phyloP scores from a whole-genome alignment of 2,797 vertebrate genomes.

The Rhinella marina region DNA sequence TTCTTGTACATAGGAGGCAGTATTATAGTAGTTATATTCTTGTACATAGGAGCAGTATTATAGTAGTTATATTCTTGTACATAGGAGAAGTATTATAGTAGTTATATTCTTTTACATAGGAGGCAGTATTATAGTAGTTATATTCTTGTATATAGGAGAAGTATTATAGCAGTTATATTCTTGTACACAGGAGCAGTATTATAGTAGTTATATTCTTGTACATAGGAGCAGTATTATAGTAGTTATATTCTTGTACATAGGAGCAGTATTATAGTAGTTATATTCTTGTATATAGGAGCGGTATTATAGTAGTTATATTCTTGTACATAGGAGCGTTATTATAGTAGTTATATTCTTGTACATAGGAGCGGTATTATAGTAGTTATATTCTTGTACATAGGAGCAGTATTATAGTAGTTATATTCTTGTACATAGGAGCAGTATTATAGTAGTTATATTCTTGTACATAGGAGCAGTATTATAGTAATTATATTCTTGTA shows the following conservation, averaged over 20 bases:
- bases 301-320: slow-evolving; percentile 18
- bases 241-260: too few species aligned
- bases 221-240: not conserved
- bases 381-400: slow-evolving; percentile 8
- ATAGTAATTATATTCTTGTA: not conserved
- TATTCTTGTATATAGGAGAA: too few species aligned
- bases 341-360: slow-evolving; percentile 7
- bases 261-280: slow-evolving; percentile 5
- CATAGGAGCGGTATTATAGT: not conserved
- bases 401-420: slow-evolving; percentile 7
- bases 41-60: not conserved
- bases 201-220: slow-evolving; percentile 9
- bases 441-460: slow-evolving; percentile 7
- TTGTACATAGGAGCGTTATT: not conserved
- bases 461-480: not conserved
- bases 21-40: slow-evolving; percentile 7
- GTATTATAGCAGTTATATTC: too few species aligned
- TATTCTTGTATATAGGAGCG: not conserved
- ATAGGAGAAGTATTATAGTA: not conserved
- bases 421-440: not conserved
- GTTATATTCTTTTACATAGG: not conserved
- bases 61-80: not conserved
- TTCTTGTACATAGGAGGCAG: not conserved
- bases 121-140: too few species aligned
- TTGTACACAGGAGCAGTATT: too few species aligned